These are phyloP conservation scores for Caenorhabditis sinica DNA, from an alignment of 2,888 invertebrate genomes.

Conservation along the genomic window DNA sequence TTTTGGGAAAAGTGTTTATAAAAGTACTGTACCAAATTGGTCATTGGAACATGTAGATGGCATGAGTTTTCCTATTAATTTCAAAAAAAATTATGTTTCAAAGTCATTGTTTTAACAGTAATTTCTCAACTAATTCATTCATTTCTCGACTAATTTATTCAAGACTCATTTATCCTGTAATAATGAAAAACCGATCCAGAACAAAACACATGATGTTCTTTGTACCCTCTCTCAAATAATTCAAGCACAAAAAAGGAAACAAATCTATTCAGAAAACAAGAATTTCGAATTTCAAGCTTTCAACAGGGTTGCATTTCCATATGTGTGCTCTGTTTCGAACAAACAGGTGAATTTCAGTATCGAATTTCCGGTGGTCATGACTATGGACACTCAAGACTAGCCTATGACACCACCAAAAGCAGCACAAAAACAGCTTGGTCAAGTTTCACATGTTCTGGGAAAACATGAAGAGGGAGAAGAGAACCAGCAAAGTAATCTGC, in stretches of 20 bases:
- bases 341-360: too few species aligned
- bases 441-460: slow-evolving; percentile 31
- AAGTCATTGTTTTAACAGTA: not conserved
- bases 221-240: not conserved
- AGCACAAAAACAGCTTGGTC: slow-evolving; percentile 8
- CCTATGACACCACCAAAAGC: not conserved
- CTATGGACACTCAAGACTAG: too few species aligned
- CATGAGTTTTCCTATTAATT: too few species aligned
- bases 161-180: not conserved
- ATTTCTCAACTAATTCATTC: not conserved
- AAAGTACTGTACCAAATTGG: too few species aligned
- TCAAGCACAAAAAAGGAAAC: too few species aligned
- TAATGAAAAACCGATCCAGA: not conserved
- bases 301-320: too few species aligned
- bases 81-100: not conserved
- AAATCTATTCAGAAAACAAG: too few species aligned
- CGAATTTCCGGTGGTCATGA: slow-evolving; percentile 27
- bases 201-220: not conserved
- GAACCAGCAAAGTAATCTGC: not conserved
- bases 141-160: too few species aligned
- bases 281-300: slow-evolving; percentile 33
- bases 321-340: too few species aligned
- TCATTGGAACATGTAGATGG: too few species aligned
- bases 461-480: not conserved
- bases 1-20: too few species aligned